A percentile compares a stretch with the other conserved stretches of the same genome.
Evolutionary conservation across 2,113 vertebrate genomes (phyloP).

Genomic region (Forbesichthys agassizii): DNA sequence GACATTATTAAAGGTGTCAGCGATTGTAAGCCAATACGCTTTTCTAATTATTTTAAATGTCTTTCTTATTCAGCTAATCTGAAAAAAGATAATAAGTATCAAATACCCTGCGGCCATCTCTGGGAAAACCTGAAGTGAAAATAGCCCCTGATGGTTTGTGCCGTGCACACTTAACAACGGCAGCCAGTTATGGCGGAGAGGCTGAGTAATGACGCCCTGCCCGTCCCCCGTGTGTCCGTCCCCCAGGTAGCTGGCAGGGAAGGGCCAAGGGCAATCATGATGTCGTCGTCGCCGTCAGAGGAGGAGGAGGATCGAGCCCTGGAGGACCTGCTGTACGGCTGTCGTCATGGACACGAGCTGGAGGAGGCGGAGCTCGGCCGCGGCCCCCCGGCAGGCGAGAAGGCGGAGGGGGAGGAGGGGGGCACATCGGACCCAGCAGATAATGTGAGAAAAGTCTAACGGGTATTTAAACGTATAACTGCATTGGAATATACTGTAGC

Average conservation of each 20-base stretch:
- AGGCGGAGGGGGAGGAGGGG: conserved; percentile 2
- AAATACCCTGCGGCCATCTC: no score
- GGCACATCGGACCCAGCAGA: background rate
- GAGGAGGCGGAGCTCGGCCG: conserved; percentile 30
- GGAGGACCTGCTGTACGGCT: conserved; percentile 60
- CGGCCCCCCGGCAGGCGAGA: background rate
- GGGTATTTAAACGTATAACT: no score
- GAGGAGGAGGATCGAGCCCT: conserved; percentile 40
- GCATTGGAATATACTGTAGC: no score
- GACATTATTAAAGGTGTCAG: no score
- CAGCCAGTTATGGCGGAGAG: conserved; percentile 14
- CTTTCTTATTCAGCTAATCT: no score
- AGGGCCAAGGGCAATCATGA: conserved; percentile 54
- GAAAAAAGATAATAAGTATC: no score
- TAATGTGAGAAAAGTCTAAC: conserved; percentile 5
- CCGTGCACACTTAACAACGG: conserved; percentile 10
- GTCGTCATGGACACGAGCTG: conserved; percentile 55
- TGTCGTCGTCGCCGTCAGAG: conserved; percentile 31
- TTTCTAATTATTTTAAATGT: no score
- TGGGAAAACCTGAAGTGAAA: background rate
- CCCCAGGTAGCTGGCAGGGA: background rate
- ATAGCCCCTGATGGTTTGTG: background rate
- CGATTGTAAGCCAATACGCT: no score
- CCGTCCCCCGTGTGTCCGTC: background rate
- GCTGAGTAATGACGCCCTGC: conserved; percentile 6